Conservation (phyloP, 2,888 invertebrate species). For the Eristalinus aeneus region DNA sequence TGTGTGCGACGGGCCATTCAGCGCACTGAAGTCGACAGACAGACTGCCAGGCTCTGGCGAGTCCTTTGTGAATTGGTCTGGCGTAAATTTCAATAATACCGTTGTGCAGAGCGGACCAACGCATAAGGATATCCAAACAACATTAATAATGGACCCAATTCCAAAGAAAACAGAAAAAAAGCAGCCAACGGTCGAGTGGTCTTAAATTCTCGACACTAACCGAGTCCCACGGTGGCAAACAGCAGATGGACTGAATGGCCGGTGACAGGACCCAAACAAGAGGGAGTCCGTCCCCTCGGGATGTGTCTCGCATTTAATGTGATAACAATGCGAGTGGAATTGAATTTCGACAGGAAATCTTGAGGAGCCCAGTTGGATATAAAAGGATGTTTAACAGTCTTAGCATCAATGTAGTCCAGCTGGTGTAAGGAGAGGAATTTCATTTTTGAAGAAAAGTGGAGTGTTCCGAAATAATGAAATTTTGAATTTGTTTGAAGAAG, state of each 20-base stretch:
- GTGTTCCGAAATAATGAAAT: too few species aligned
- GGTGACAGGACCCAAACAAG: conserved; percentile 13
- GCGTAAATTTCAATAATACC: conserved; percentile 68
- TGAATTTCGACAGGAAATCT: conserved; percentile 45
- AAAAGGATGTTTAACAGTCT: background rate
- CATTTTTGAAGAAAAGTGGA: background rate
- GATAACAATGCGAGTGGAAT: conserved; percentile 58
- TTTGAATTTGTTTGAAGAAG: too few species aligned
- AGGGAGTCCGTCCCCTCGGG: conserved; percentile 6
- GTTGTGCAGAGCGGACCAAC: conserved; percentile 45
- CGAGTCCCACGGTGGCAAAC: conserved; percentile 34
- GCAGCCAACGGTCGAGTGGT: background rate
- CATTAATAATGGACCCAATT: conserved; percentile 64
- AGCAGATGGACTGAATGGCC: background rate
- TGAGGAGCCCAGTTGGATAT: conserved; percentile 14
- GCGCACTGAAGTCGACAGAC: background rate
- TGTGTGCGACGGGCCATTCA: background rate
- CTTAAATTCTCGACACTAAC: conserved; percentile 56
- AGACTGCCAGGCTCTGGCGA: background rate
- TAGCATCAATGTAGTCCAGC: background rate
- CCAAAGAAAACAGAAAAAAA: conserved; percentile 4
- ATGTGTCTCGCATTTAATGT: conserved; percentile 42
- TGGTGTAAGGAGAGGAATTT: background rate
- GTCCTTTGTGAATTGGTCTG: conserved; percentile 62
- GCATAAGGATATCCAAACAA: conserved; percentile 66